Base-by-base conservation (phyloP, 1,140 invertebrate genomes). In the Riptortus pedestris region DNA sequence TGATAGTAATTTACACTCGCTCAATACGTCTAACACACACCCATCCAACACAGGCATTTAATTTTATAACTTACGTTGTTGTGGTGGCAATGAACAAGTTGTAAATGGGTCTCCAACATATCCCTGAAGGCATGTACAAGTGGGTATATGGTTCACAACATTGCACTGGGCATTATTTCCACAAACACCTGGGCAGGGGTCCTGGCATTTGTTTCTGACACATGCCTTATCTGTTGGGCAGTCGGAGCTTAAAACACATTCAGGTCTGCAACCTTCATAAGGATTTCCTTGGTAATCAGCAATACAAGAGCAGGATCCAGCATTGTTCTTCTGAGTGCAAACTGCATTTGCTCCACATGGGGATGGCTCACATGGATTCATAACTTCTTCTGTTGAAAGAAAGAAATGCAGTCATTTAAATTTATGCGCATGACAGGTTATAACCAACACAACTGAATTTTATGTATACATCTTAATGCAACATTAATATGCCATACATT, bases 261-360 rank as follows among this genome's bases (percentile, higher is more conserved):
- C 79, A 0, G 80, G 80, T 62, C 79, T 74, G 67, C 81, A 83
- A 12, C 78, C 76, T 59, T 66, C 67, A 57, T 77, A 75, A 20
- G 58, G 73, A 66, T 67, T 68, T 24, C 68, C 68, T 31, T 60
- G 75, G 72, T 83, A 86, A 64, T 81, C 80, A 2, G 75, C 65
- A 61, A 80, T 71, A 71, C 85, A 87, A 24, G 77, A 78, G 70
- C 85, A 85, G 28, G 73, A 72, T 66, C 81, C 84, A 70, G 80
- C 78, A 12, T 79, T 72, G 47, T 72, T 73, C 66, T 81, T 83
- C 68, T 81, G 73, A 20, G 69, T 71, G 63, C 77, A 79, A 12
- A 72, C 71, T 4, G 85, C 79, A 71, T 87, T 87, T 0, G 80
- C 72, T 26, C 86, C 86, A 72, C 86, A 89, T 16, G 83, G 81